phyloP scores from a whole-genome alignment of 2,888 invertebrate species.

The Aphidius colemani region DNA sequence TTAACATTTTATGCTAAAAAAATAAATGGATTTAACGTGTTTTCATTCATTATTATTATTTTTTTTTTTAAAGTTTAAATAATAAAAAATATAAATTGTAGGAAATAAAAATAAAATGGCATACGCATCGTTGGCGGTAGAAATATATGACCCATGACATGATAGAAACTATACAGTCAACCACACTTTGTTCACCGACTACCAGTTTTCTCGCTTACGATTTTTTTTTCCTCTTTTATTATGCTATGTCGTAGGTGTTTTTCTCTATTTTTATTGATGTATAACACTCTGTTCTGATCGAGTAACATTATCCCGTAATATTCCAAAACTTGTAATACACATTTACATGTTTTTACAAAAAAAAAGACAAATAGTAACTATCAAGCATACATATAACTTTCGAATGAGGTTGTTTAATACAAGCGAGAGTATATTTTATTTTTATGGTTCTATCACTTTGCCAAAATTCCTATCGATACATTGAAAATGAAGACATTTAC shows the following conservation, averaged over 20 bases:
- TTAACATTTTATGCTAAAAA: too few species aligned
- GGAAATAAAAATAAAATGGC: slow-evolving; percentile 3
- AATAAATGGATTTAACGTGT: too few species aligned
- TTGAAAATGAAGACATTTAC: not conserved
- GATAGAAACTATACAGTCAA: slow-evolving; percentile 12
- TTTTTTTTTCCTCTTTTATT: not conserved
- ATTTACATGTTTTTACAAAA: too few species aligned
- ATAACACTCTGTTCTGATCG: slow-evolving; percentile 17
- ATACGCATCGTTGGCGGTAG: too few species aligned
- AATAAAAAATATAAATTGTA: slow-evolving; percentile 1
- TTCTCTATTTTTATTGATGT: slow-evolving; percentile 10
- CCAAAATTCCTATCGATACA: too few species aligned
- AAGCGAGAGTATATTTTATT: too few species aligned
- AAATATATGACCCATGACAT: not conserved
- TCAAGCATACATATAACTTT: too few species aligned
- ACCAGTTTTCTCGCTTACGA: not conserved
- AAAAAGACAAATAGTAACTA: too few species aligned
- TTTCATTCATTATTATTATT: too few species aligned
- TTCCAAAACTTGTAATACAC: too few species aligned
- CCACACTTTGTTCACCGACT: slow-evolving; percentile 17
- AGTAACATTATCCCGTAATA: slow-evolving; percentile 6
- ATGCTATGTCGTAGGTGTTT: not conserved
- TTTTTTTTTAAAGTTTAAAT: not conserved
- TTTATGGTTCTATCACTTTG: too few species aligned
- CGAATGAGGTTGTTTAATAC: too few species aligned